Evolutionary conservation across 2,888 invertebrate genomes (phyloP).

Genomic region (Elegia similella): DNA sequence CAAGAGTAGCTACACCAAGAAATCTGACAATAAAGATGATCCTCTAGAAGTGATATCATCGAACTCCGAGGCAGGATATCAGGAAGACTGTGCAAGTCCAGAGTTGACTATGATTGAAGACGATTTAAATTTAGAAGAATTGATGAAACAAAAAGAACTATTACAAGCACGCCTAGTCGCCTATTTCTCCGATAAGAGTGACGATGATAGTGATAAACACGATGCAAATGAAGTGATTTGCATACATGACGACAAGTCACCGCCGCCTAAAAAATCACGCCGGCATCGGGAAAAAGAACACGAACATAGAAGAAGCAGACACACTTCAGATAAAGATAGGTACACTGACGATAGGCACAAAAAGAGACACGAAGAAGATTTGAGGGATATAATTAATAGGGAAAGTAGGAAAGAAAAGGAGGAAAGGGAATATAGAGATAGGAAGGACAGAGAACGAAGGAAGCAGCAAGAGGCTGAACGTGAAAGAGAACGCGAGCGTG

Average conservation of each 20-base stretch:
- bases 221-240: constrained; percentile 71
- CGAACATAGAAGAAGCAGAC: constrained; percentile 57
- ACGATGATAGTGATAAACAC: constrained; percentile 60
- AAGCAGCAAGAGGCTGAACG: constrained; percentile 46
- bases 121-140: constrained; percentile 92
- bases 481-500: constrained; percentile 42
- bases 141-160: constrained; percentile 93
- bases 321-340: constrained; percentile 60
- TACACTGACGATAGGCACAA: constrained; percentile 53
- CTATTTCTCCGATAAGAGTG: constrained; percentile 86
- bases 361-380: constrained; percentile 65
- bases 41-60: constrained; percentile 85
- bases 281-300: constrained; percentile 39
- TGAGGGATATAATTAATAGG: constrained; percentile 60
- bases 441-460: constrained; percentile 50
- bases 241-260: constrained; percentile 72
- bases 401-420: constrained; percentile 54
- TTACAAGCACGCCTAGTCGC: constrained; percentile 90
- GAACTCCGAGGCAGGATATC: constrained; percentile 83
- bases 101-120: constrained; percentile 90
- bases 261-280: constrained; percentile 62
- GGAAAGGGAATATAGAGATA: constrained; percentile 64
- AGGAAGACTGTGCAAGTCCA: constrained; percentile 85
- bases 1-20: constrained; percentile 31
- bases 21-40: constrained; percentile 36